Conservation (phyloP, 1,140 invertebrate genomes). For the Ooceraea biroi region DNA sequence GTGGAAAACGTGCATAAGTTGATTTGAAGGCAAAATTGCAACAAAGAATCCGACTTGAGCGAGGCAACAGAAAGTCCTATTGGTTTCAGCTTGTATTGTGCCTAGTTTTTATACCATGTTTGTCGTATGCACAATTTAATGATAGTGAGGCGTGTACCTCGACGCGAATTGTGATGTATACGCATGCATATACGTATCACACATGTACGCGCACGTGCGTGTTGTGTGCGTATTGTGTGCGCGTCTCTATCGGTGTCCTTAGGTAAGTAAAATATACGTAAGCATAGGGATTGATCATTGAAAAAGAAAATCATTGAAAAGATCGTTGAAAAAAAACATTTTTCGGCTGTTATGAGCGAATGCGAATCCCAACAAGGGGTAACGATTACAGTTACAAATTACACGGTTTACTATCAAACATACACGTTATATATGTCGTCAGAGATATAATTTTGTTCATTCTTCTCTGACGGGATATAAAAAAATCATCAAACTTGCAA, state of each 20-base stretch:
- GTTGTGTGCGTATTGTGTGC: slow-evolving; percentile 8
- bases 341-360: not conserved
- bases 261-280: slow-evolving; percentile 42
- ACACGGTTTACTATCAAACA: not conserved
- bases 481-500: not conserved
- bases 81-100: slow-evolving; percentile 70
- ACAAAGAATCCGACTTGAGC: slow-evolving; percentile 23
- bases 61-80: slow-evolving; percentile 54
- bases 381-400: slow-evolving; percentile 7
- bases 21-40: not conserved
- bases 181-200: not conserved
- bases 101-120: slow-evolving; percentile 77
- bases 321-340: not conserved
- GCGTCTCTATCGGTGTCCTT: slow-evolving; percentile 19
- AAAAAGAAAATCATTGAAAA: slow-evolving; percentile 6
- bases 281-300: not conserved
- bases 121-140: slow-evolving; percentile 54
- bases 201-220: not conserved
- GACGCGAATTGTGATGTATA: not conserved
- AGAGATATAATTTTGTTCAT: not conserved
- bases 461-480: not conserved
- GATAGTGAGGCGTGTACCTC: slow-evolving; percentile 1
- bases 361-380: not conserved
- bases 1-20: not conserved
- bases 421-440: too few species aligned